phyloP scores from a whole-genome alignment of 1,140 invertebrate species.

The Apis dorsata region DNA sequence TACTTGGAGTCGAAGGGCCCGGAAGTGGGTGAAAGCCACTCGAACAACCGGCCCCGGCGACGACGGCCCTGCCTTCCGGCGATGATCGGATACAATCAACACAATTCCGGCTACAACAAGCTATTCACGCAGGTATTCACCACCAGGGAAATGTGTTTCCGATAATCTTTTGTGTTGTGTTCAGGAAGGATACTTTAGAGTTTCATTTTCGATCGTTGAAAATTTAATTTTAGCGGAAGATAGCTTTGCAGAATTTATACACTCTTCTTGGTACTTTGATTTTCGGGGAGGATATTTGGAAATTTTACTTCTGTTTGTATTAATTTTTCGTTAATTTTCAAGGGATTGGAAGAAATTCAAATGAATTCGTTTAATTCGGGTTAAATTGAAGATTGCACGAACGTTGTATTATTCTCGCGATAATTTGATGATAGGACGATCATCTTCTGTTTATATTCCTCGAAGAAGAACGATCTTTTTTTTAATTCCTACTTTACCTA shows the following conservation, averaged over 20 bases:
- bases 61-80: slow-evolving; percentile 72
- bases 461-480: neutral
- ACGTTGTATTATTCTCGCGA: neutral
- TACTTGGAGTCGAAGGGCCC: slow-evolving; percentile 18
- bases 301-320: too few species aligned
- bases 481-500: neutral
- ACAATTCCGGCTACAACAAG: slow-evolving; percentile 92
- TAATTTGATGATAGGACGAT: neutral
- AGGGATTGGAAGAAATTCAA: too few species aligned
- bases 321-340: too few species aligned
- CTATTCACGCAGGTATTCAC: slow-evolving; percentile 89
- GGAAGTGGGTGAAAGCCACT: slow-evolving; percentile 40
- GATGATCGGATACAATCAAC: slow-evolving; percentile 90
- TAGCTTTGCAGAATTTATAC: too few species aligned
- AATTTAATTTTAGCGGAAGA: neutral
- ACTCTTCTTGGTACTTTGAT: too few species aligned
- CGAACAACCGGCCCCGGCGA: slow-evolving; percentile 63
- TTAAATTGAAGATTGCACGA: neutral
- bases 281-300: too few species aligned
- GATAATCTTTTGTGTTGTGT: neutral
- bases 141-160: neutral
- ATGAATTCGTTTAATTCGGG: too few species aligned
- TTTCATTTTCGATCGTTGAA: neutral
- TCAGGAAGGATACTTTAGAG: neutral
- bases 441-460: neutral